Percentiles rank a stretch among this genome's conserved stretches.
Conservation (phyloP, 2,888 invertebrate genomes). For the Ellobium chinense region DNA sequence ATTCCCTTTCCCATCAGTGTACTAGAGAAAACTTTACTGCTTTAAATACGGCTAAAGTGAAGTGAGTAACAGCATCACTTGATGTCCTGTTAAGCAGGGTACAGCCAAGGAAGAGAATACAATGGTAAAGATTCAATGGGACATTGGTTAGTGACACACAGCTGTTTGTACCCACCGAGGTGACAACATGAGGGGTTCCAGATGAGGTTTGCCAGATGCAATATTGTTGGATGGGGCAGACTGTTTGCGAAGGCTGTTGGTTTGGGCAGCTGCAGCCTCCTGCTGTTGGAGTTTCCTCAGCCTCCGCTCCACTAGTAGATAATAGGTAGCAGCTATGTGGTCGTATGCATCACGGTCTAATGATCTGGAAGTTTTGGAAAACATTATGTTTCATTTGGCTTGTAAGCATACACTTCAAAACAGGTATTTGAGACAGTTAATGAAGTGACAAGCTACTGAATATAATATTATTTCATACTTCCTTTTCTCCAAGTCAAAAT, state of each 20-base stretch:
- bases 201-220: conserved; percentile 77
- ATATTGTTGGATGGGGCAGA: conserved; percentile 57
- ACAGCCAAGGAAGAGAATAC: neutral
- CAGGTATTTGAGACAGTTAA: too few relatives aligned
- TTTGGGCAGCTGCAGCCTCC: conserved; percentile 32
- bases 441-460: too few relatives aligned
- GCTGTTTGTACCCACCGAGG: conserved; percentile 73
- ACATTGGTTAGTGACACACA: neutral
- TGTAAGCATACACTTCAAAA: too few relatives aligned
- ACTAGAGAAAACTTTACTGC: too few relatives aligned
- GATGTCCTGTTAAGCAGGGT: neutral
- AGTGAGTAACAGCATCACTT: too few relatives aligned
- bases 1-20: too few relatives aligned
- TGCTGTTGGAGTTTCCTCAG: conserved; percentile 80
- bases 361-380: conserved; percentile 85
- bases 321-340: conserved; percentile 99
- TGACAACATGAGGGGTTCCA: conserved; percentile 78
- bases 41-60: too few relatives aligned
- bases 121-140: too few relatives aligned
- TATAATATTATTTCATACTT: too few relatives aligned
- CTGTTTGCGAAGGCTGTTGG: conserved; percentile 75
- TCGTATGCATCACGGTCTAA: conserved; percentile 97
- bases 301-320: conserved; percentile 95
- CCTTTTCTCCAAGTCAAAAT: too few relatives aligned
- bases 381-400: too few relatives aligned